Base-by-base conservation (phyloP, 2,797 vertebrate genomes). In the Oophaga sylvatica region DNA sequence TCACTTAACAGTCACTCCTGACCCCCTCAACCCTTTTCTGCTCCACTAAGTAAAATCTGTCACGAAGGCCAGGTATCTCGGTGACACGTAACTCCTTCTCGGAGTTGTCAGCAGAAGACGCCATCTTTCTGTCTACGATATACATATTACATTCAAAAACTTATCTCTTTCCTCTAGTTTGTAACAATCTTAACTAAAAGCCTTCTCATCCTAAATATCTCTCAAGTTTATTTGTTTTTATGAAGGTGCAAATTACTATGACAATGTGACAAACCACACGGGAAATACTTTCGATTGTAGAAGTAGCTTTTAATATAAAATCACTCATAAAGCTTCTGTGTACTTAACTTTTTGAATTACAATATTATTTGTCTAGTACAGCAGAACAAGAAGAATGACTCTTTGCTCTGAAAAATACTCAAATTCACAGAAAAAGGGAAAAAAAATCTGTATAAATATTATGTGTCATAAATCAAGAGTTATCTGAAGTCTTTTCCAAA, bases 401-500 rank as follows among this genome's bases (percentile, higher is more conserved):
- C 35, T 80, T 71, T 73, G 19, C 73, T 53, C 48, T 53, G 8
- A 70, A 60, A 41, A 80, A 22, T 5, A 31, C 8, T 35, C 12
- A 13, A 75, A 65, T 59, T 13, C 57, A 70, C 65, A 31, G 12
- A 17, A 88, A 48, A 35, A 20, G 22, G 15, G 10, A 35, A 82
- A 68, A 31, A 65, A 62, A 81, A 29, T 31, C 17, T 8, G 19
- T 83, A 45, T 67, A 87, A 45, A 78, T 68, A 75, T 71, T 84
- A 75, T 65, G 48, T 22, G 80, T 57, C 68, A 84, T 84, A 84
- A 88, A 88, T 88, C 87, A 84, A 87, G 63, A 76, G 63, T 84
- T 84, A 83, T 80, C 81, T 84, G 53, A 35, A 56, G 57, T 71
- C 19, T 86, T 63, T 63, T 57, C 63, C 87, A 80, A 80, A 80